These are phyloP conservation scores for Allophyes oxyacanthae DNA, from an alignment of 2,888 invertebrate species.

Conservation along the genomic window DNA sequence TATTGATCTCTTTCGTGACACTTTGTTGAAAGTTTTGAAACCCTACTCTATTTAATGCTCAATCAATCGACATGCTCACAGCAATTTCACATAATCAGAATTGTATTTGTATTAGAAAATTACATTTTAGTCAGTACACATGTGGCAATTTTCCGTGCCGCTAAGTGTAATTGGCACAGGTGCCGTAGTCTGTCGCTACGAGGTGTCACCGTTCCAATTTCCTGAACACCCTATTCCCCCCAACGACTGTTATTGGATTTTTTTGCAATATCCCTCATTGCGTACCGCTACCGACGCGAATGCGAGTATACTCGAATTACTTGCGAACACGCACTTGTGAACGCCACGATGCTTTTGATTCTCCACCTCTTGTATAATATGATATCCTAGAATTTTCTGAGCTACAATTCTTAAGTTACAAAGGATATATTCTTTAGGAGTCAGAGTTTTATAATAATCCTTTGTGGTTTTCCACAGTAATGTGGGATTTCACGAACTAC, in stretches of 20 bases:
- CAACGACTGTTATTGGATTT: conserved; percentile 77
- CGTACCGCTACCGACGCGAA: conserved; percentile 66
- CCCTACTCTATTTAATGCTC: too few relatives aligned
- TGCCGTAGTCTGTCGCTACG: conserved; percentile 64
- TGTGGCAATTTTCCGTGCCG: conserved; percentile 58
- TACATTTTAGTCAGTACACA: conserved; percentile 51
- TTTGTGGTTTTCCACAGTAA: conserved; percentile 47
- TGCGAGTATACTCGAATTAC: conserved; percentile 65
- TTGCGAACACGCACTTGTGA: conserved; percentile 54
- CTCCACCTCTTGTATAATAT: conserved; percentile 50
- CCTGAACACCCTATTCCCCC: conserved; percentile 65
- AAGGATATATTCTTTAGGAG: conserved; percentile 48
- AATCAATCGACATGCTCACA: conserved; percentile 8
- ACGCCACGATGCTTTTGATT: conserved; percentile 63
- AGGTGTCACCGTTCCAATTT: conserved; percentile 82
- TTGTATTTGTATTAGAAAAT: conserved; percentile 46
- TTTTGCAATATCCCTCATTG: conserved; percentile 81
- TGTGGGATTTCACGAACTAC: conserved; percentile 36
- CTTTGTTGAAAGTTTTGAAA: too few relatives aligned
- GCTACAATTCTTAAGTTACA: conserved; percentile 45
- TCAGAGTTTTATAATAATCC: conserved; percentile 43
- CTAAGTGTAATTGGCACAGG: conserved; percentile 75
- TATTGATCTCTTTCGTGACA: too few relatives aligned
- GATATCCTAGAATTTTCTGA: conserved; percentile 52
- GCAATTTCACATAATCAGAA: conserved; percentile 18